Conservation (phyloP, 2,888 invertebrate genomes). For the Xanthia togata region DNA sequence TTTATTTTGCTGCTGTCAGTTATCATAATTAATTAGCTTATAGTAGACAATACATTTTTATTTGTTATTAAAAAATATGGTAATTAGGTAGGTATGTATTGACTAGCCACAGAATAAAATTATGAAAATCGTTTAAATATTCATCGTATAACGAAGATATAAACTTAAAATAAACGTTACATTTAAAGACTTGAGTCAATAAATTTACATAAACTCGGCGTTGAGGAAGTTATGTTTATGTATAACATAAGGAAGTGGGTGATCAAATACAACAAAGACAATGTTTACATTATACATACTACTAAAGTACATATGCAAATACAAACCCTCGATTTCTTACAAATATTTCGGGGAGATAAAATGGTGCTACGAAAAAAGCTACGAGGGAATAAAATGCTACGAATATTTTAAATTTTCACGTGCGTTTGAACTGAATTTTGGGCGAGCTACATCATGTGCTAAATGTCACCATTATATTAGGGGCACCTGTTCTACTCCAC, state of each 20-base stretch:
- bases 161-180: conserved; percentile 21
- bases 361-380: background rate
- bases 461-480: too few relatives aligned
- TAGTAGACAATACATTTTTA: background rate
- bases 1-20: conserved; percentile 18
- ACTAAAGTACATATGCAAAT: background rate
- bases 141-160: background rate
- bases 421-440: background rate
- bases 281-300: conserved; percentile 10
- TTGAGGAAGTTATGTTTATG: conserved; percentile 42
- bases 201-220: conserved; percentile 29
- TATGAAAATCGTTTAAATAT: background rate
- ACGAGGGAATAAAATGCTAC: background rate
- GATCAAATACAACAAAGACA: conserved; percentile 17
- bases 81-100: background rate
- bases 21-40: conserved; percentile 38
- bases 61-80: conserved; percentile 14
- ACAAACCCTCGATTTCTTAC: background rate
- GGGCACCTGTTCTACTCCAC: too few relatives aligned
- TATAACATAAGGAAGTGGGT: conserved; percentile 46
- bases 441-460: background rate
- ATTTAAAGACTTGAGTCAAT: conserved; percentile 10
- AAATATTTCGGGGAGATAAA: background rate
- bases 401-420: background rate
- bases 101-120: background rate